phyloP scores from a whole-genome alignment of 2,113 vertebrate genomes.

The Cavia porcellus region DNA sequence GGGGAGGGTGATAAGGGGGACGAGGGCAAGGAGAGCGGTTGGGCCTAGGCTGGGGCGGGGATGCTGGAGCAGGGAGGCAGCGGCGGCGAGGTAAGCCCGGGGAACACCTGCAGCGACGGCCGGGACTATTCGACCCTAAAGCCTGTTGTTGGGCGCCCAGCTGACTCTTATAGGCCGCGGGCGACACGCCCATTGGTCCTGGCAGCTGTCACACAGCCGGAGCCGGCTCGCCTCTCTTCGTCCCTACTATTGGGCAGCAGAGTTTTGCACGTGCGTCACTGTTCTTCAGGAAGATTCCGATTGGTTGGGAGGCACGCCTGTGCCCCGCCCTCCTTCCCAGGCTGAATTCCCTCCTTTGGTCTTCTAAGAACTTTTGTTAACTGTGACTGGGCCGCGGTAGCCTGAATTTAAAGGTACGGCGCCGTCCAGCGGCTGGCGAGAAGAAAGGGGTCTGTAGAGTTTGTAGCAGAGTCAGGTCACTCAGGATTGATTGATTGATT shows the following conservation, averaged over 20 bases:
- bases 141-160: background rate
- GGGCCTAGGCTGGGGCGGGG: constrained; percentile 38
- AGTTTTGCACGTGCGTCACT: accelerated
- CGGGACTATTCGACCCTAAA: constrained; percentile 47
- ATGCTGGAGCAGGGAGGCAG: constrained; percentile 28
- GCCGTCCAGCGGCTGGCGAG: background rate
- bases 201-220: constrained; percentile 59
- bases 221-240: background rate
- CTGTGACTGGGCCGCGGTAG: constrained; percentile 66
- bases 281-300: background rate
- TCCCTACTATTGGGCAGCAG: background rate
- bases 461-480: background rate
- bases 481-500: background rate
- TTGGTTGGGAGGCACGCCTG: constrained; percentile 63
- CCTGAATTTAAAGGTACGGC: constrained; percentile 70
- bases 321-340: background rate
- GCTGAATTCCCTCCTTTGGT: constrained; percentile 32
- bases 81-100: constrained; percentile 17
- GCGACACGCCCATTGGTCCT: constrained; percentile 73
- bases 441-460: background rate
- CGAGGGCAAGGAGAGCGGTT: constrained; percentile 59
- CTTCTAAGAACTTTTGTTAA: constrained; percentile 80
- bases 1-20: constrained; percentile 16
- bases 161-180: constrained; percentile 81
- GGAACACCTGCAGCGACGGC: background rate